Base-by-base conservation (phyloP, 2,888 invertebrate species). In the Phaonia tiefii region DNA sequence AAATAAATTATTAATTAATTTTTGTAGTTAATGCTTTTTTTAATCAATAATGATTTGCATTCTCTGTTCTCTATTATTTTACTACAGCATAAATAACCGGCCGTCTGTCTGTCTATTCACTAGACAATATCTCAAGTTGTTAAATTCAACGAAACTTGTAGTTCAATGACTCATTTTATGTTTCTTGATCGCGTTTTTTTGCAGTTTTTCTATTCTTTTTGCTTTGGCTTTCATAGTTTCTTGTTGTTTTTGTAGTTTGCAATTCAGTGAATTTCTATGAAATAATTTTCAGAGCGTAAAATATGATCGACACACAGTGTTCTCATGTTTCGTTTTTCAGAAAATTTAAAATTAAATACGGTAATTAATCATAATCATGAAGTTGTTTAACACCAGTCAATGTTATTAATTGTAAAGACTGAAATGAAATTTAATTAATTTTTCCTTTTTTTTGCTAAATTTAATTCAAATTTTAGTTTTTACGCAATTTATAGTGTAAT, bases 111-210 rank as follows among this genome's bases (percentile, higher is more conserved):
- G 49, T 20, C 20, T 49, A 20, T 49, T 20, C 10, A 22, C 49
- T 1, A 49, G 22, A 49, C 8, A 49, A 49, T 22, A 49, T 49
- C 49, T 49, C 20, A 17, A 49, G 49, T 13, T 49, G 66, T 17
- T 42, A 42, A 22, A 17, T 65, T 54, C 10, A 67, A 70, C 56
- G 51, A 42, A 58, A 56, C 58, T 2, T 26, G 22, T 49, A 63
- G 81, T 81, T 75, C 78, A 81, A 78, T 81, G 81, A 81, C 81
- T 81, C 80, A 81, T 72, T 72, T 81, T 77, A 81, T 72, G 66
- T 37, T 80, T 71, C 73, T 44, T 8, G 7, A 22, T 22, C 13
- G 63, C 22, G 37, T 63, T 58, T 39, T 39, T 37, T 60, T 39
- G 11, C 11, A 10, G 37, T 39, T 17, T 2, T 20, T 54, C 46